Conservation (phyloP, 2,113 vertebrate genomes). For the Cebidichthys violaceus region DNA sequence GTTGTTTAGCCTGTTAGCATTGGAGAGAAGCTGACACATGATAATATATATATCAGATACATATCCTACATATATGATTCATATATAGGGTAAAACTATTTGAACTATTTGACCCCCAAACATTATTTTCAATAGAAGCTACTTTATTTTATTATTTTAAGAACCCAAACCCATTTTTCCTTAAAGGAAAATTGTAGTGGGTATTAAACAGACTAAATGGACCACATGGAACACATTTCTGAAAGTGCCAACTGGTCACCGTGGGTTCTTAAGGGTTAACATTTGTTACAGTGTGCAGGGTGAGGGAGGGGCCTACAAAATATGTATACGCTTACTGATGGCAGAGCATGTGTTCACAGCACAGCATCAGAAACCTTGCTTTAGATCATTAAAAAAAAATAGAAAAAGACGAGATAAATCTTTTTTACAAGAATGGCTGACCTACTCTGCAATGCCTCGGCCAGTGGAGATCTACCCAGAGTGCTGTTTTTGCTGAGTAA, state of each 20-base stretch:
- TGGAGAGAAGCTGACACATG: background rate
- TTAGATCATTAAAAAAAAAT: background rate
- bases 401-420: background rate
- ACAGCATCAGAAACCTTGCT: background rate
- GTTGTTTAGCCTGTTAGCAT: background rate
- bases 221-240: no score
- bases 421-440: constrained; percentile 87
- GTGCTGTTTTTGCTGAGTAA: constrained; percentile 88
- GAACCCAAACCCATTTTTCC: no score
- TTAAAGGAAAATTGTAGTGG: no score
- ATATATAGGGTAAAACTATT: background rate
- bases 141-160: background rate
- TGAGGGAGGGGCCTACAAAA: background rate
- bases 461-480: constrained; percentile 87
- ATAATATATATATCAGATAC: background rate
- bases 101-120: background rate
- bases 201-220: no score
- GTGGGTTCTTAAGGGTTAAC: no score
- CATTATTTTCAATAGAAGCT: background rate
- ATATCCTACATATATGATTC: background rate
- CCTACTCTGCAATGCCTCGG: constrained; percentile 87
- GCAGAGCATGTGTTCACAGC: background rate
- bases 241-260: no score
- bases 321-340: background rate
- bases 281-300: no score